Evolutionary conservation across 2,113 vertebrate genomes (phyloP), one percentile per base, ranked within the genome.

Genomic region (Corythoichthys haematopterus): DNA sequence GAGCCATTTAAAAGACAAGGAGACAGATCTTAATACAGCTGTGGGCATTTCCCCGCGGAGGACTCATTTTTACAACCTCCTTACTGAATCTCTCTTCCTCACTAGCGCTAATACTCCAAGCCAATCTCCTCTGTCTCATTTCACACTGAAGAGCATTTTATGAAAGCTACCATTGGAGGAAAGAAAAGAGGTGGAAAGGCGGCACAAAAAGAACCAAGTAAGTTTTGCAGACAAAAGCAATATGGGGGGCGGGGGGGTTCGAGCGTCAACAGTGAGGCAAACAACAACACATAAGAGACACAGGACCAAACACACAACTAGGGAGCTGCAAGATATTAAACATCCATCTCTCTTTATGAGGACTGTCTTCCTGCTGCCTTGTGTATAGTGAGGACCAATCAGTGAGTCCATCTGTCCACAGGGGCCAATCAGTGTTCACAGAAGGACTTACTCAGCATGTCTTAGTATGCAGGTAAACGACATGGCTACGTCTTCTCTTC

Each of bases 11-110:
- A 86, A 85, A 86, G 87, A 85, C 80, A 79, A 83, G 73, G 80
- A 85, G 84, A 85, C 65, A 84, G 79, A 87, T 89, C 86, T 88
- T 86, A 86, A 84, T 88, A 84, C 84, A 81, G 88, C 82, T 73
- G 79, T 76, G 76, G 81, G 81, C 84, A 89, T 89, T 87, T 87
- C 88, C 85, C 86, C 67, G 76, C 36, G 81, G 87, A 88, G 80
- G 84, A 80, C 71, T 86, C 83, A 85, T 89, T 86, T 85, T 81
- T 84, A 85, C 81, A 85, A 69, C 87, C 84, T 82, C 79, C 80
- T 83, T 84, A 77, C 68, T 76, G 81, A 68, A 52, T 69, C 74
- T 75, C 76, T 71, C 69, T 65, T 73, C 69, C 64, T 75, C 45
- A 65, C 72, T 72, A 51, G 47, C 72, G 70, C 40, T 74, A 84